Evolutionary conservation across 2,797 vertebrate genomes (phyloP), one percentile per base, ranked within the genome.

Genomic region (Coracias cyanogaster): DNA sequence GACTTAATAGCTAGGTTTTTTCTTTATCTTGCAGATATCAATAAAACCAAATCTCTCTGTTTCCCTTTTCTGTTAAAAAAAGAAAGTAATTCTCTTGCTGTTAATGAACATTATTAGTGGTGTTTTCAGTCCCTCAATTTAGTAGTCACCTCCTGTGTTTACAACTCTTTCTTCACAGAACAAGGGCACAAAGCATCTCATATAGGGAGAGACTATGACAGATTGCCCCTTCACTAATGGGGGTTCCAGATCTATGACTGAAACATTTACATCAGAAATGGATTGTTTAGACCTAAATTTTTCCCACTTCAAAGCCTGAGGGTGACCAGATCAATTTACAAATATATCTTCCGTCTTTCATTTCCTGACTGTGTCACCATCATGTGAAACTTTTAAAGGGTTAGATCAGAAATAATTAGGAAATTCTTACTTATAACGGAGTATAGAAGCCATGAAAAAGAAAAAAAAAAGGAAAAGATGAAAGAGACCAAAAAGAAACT

Each of bases 331-430:
- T 78, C 91, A 91, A 54, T 80, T 95, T 77, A 92, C 88, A 96
- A 92, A 94, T 85, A 92, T 35, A 89, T 93, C 83, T 83, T 92
- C 82, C 92, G 86, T 92, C 95, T 95, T 85, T 87, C 71, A 95
- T 88, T 95, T 82, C 93, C 91, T 96, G 92, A 90, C 67, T 94
- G 90, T 94, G 82, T 87, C 79, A 93, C 37, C 62, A 94, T 94
- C 97, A 97, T 65, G 67, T 96, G 96, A 97, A 95, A 91, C 80
- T 78, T 93, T 93, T 85, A 93, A 96, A 94, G 84, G 84, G 61
- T 71, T 87, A 95, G 87, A 87, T 81, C 46, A 93, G 93, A 92
- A 92, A 96, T 95, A 90, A 92, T 97, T 87, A 96, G 92, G 79
- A 97, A 96, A 95, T 74, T 94, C 83, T 97, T 96, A 95, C 77